Evolutionary conservation across 2,888 invertebrate genomes (phyloP).

Genomic region (Pseudanteris insignis): DNA sequence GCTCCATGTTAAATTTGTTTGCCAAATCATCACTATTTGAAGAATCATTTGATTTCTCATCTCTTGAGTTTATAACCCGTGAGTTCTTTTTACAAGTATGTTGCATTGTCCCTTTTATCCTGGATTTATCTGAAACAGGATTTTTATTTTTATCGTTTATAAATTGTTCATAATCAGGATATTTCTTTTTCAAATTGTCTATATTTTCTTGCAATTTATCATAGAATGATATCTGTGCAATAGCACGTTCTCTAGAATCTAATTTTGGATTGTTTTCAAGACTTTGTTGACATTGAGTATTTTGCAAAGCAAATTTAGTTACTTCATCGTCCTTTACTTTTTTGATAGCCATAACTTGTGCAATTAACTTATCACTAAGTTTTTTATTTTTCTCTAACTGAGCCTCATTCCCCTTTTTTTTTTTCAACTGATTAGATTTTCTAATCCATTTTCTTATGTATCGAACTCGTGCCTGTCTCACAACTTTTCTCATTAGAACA

Average conservation of each 20-base stretch:
- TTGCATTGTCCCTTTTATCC: neutral
- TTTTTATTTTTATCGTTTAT: constrained; percentile 24
- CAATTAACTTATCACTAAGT: constrained; percentile 53
- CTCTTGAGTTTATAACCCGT: neutral
- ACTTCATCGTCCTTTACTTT: constrained; percentile 59
- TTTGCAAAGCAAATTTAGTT: constrained; percentile 53
- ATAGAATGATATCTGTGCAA: constrained; percentile 51
- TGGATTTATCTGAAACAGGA: neutral
- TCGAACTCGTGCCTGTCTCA: constrained; percentile 53
- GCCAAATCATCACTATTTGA: constrained; percentile 14
- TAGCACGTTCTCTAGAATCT: constrained; percentile 46
- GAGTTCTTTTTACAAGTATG: neutral
- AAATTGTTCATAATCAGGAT: constrained; percentile 50
- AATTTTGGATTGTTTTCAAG: constrained; percentile 47
- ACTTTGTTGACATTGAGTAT: constrained; percentile 45
- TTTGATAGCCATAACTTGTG: constrained; percentile 55
- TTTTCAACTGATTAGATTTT: constrained; percentile 51
- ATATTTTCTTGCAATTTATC: constrained; percentile 50
- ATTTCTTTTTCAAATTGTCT: constrained; percentile 53
- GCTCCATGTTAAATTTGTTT: constrained; percentile 19
- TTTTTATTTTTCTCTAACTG: constrained; percentile 53
- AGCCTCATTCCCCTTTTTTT: constrained; percentile 54
- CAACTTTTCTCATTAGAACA: constrained; percentile 53
- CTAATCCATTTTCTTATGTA: constrained; percentile 53
- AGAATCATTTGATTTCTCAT: constrained; percentile 8